Evolutionary conservation across 2,797 vertebrate genomes (phyloP).

Genomic region (Ctenopoma multispine): DNA sequence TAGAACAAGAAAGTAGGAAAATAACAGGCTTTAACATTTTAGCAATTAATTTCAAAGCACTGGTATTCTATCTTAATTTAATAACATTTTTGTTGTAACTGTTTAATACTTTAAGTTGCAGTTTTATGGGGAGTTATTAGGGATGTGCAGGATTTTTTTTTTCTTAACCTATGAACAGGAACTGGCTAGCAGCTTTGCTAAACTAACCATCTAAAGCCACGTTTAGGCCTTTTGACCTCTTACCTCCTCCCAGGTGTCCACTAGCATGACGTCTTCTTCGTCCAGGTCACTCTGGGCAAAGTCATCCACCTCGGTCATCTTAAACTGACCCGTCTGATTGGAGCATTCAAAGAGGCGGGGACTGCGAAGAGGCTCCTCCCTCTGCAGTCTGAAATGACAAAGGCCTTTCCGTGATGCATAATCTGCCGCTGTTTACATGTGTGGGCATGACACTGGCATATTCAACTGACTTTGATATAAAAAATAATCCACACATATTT

Average conservation of each 20-base stretch:
- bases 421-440: slow-evolving; percentile 18
- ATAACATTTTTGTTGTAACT: no score
- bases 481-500: slow-evolving; percentile 55
- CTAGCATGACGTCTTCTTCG: slow-evolving; percentile 92
- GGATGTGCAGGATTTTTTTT: no score
- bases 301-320: slow-evolving; percentile 89
- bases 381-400: slow-evolving; percentile 84
- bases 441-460: slow-evolving; percentile 23
- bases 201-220: not conserved
- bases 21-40: not conserved
- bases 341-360: slow-evolving; percentile 94
- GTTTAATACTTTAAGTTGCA: no score
- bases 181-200: no score
- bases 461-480: slow-evolving; percentile 38
- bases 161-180: no score
- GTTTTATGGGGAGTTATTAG: no score
- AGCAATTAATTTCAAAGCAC: not conserved
- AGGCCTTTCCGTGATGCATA: slow-evolving; percentile 4
- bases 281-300: slow-evolving; percentile 92
- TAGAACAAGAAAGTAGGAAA: not conserved
- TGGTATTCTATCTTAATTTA: no score
- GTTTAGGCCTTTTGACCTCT: slow-evolving; percentile 35
- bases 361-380: slow-evolving; percentile 75
- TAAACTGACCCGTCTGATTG: slow-evolving; percentile 90
- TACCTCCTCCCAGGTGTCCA: slow-evolving; percentile 96